Conservation (phyloP, 2,113 vertebrate species). For the Chloebia gouldiae region DNA sequence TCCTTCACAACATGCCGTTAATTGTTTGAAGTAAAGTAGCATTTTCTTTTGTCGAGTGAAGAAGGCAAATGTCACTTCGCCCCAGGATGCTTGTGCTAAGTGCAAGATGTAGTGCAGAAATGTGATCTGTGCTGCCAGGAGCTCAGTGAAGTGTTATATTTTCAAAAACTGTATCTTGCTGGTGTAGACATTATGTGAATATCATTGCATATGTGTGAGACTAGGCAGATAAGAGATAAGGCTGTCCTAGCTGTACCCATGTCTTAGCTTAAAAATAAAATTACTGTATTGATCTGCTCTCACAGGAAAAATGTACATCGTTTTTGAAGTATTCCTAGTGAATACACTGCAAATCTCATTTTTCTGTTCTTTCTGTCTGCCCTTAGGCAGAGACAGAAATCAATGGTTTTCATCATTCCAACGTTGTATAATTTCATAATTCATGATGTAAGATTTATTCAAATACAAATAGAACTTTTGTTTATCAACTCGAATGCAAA, state of each 20-base stretch:
- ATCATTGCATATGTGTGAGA: not conserved
- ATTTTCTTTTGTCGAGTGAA: slow-evolving; percentile 26
- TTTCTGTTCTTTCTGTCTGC: slow-evolving; percentile 41
- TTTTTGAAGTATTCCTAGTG: slow-evolving; percentile 27
- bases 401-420: slow-evolving; percentile 21
- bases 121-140: slow-evolving; percentile 7
- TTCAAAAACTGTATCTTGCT: not conserved
- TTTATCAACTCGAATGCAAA: slow-evolving; percentile 23
- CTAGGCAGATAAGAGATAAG: not conserved
- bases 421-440: slow-evolving; percentile 32
- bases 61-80: slow-evolving; percentile 46
- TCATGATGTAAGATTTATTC: slow-evolving; percentile 51
- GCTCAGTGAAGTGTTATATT: not conserved
- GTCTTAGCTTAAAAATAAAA: slow-evolving; percentile 28
- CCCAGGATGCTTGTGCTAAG: slow-evolving; percentile 39
- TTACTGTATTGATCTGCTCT: slow-evolving; percentile 48
- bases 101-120: slow-evolving; percentile 28
- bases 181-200: not conserved
- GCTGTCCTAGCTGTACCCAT: not conserved
- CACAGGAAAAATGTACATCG: not conserved
- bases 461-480: slow-evolving; percentile 11
- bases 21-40: slow-evolving; percentile 16
- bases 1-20: not conserved
- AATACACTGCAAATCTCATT: not conserved
- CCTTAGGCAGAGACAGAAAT: slow-evolving; percentile 52